Conservation (phyloP, 2,797 vertebrate species). For the Rhinichthys osculus region DNA sequence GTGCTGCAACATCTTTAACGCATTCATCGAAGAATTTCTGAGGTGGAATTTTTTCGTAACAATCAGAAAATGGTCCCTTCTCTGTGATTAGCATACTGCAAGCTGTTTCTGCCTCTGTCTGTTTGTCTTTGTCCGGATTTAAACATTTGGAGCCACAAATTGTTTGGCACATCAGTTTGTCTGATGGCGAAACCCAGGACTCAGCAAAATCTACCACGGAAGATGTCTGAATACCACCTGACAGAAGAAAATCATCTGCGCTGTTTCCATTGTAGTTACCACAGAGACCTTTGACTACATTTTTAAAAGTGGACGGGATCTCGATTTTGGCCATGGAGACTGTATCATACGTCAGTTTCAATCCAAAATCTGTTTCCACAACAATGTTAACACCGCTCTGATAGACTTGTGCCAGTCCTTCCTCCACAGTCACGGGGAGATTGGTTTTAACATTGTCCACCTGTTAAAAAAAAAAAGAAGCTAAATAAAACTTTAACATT, state of each 20-base stretch:
- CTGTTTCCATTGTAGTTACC: conserved; percentile 76
- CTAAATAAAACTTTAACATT: background rate
- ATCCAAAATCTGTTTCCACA: conserved; percentile 66
- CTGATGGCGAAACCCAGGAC: conserved; percentile 66
- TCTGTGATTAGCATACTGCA: conserved; percentile 69
- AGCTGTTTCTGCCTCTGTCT: background rate
- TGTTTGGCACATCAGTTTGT: conserved; percentile 53
- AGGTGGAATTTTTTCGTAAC: conserved; percentile 63
- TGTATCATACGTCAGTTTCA: conserved; percentile 74
- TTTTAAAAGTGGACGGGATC: conserved; percentile 66
- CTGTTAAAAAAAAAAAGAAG: conserved; percentile 58
- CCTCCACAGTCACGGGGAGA: conserved; percentile 67
- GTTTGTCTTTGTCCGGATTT: fast-evolving
- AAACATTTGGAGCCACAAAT: conserved; percentile 62
- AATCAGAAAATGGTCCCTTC: conserved; percentile 69
- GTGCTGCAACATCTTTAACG: conserved; percentile 61
- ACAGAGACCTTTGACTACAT: conserved; percentile 69
- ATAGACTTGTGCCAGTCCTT: conserved; percentile 62
- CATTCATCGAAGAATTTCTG: conserved; percentile 68
- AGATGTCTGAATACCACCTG: background rate
- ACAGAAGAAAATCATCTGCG: conserved; percentile 70
- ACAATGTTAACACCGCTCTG: conserved; percentile 73
- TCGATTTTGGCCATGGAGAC: conserved; percentile 68
- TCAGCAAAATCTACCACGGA: conserved; percentile 64
- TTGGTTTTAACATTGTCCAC: conserved; percentile 64